Conservation (phyloP, 1,140 invertebrate genomes). For the Luehdorfia chinensis region DNA sequence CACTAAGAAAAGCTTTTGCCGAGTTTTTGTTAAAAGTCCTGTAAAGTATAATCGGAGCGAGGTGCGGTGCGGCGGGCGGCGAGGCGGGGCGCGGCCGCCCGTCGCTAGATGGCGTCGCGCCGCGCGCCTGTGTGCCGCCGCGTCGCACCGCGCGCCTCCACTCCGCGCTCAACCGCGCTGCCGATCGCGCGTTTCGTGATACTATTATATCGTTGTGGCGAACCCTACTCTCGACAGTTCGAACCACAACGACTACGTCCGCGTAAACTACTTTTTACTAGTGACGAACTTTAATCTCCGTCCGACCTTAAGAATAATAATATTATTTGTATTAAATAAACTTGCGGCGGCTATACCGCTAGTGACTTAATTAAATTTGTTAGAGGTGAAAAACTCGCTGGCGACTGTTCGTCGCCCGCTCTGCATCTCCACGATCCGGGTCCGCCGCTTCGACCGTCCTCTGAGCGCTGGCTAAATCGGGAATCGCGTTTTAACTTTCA, state of each 20-base stretch:
- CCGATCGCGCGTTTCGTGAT: constrained; percentile 58
- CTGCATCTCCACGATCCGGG: too few relatives aligned
- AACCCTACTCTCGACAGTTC: constrained; percentile 29
- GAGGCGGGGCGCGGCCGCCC: constrained; percentile 43
- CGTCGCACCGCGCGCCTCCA: constrained; percentile 52
- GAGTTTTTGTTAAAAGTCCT: constrained; percentile 13
- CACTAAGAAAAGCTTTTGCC: constrained; percentile 1
- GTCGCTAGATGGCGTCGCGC: constrained; percentile 51
- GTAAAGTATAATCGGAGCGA: constrained; percentile 3
- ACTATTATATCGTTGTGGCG: too few relatives aligned
- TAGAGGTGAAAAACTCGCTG: too few relatives aligned
- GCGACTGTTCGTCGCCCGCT: too few relatives aligned
- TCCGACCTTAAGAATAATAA: not conserved
- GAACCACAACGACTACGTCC: constrained; percentile 25
- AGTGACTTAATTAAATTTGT: too few relatives aligned
- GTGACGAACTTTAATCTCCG: constrained; percentile 8
- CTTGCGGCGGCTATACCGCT: too few relatives aligned
- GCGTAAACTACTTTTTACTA: constrained; percentile 23
- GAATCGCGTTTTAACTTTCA: constrained; percentile 72
- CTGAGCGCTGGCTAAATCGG: constrained; percentile 60
- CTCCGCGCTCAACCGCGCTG: constrained; percentile 71
- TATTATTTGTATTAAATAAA: too few relatives aligned
- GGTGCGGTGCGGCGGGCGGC: constrained; percentile 22
- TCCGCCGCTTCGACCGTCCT: too few relatives aligned
- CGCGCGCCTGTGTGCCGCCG: constrained; percentile 62